Evolutionary conservation across 2,797 vertebrate genomes (phyloP), one percentile per base, ranked within the genome.

Genomic region (Eurystomus glaucurus): DNA sequence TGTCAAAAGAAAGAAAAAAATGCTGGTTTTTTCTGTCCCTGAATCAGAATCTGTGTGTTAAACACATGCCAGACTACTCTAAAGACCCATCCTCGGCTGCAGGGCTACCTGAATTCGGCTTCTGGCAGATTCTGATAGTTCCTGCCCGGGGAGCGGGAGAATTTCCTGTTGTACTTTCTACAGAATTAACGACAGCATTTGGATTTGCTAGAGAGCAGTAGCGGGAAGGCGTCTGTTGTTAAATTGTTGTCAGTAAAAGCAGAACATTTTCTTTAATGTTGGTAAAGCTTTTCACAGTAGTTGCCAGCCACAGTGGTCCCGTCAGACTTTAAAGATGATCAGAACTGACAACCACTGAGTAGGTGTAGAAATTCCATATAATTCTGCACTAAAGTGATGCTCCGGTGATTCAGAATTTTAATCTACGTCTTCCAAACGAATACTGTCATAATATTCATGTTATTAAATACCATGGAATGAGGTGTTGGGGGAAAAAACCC

Each of bases 161-260:
- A 68, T 86, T 81, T 97, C 91, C 41, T 86, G 13, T 84, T 94
- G 10, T 52, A 70, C 48, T 96, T 91, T 83, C 55, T 64, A 33
- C 77, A 78, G 14, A 46, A 88, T 81, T 92, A 97, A 89, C 96
- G 96, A 52, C 83, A 82, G 72, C 14, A 35, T 93, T 78, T 94
- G 39, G 39, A 52, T 90, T 94, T 95, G 18, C 88, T 85, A 33
- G 48, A 62, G 37, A 91, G 50, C 65, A 74, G 35, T 82, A 92
- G 84, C 10, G 26, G 75, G 37, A 74, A 71, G 69, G 81, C 57
- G 6, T 29, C 20, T 85, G 52, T 52, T 66, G 45, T 76, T 96
- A 85, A 91, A 85, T 33, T 81, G 60, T 64, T 91, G 74, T 83
- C 64, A 64, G 61, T 77, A 94, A 91, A 96, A 16, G 0, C 33